Evolutionary conservation across 2,888 invertebrate species (phyloP).

Genomic region (Parnassius apollo): DNA sequence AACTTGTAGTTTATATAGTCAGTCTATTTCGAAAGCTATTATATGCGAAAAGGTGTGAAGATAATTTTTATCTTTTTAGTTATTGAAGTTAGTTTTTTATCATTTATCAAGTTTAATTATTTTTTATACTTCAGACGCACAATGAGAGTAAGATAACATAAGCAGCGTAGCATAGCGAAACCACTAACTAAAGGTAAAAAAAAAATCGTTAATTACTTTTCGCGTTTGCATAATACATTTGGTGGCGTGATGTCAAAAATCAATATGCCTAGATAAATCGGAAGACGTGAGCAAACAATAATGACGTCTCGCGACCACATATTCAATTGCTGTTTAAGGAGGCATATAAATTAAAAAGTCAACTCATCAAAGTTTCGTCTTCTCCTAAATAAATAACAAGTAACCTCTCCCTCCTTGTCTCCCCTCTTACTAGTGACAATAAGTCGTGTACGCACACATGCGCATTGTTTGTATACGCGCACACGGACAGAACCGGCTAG

Average conservation of each 20-base stretch:
- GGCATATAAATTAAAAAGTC: slow-evolving; percentile 73
- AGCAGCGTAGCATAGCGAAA: not conserved
- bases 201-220: slow-evolving; percentile 36
- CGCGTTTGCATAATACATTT: slow-evolving; percentile 57
- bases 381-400: slow-evolving; percentile 80
- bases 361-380: slow-evolving; percentile 74
- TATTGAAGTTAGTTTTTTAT: too few species aligned
- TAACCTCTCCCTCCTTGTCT: slow-evolving; percentile 72
- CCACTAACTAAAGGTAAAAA: not conserved
- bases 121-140: not conserved
- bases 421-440: slow-evolving; percentile 78
- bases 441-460: slow-evolving; percentile 62
- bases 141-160: not conserved
- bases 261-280: slow-evolving; percentile 63
- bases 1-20: too few species aligned
- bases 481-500: slow-evolving; percentile 66
- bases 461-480: slow-evolving; percentile 70
- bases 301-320: slow-evolving; percentile 41
- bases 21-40: too few species aligned
- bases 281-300: slow-evolving; percentile 54
- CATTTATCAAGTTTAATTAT: too few species aligned
- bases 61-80: too few species aligned
- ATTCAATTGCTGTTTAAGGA: slow-evolving; percentile 50
- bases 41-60: too few species aligned
- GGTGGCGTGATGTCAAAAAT: slow-evolving; percentile 64